Evolutionary conservation across 2,113 vertebrate genomes (phyloP).

Genomic region (Neogobius melanostomus): DNA sequence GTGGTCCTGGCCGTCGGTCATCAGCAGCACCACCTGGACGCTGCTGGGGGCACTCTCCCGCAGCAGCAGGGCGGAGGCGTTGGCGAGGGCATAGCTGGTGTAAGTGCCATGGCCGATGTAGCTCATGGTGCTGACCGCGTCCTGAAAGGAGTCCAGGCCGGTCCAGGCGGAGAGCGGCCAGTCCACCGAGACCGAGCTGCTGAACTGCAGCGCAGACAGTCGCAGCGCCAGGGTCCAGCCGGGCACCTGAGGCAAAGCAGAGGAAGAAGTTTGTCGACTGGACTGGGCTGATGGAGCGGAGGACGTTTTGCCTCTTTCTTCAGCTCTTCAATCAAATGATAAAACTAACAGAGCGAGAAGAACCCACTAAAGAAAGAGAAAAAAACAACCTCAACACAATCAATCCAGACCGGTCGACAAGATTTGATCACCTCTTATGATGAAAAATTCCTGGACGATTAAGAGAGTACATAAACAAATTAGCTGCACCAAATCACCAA

Average conservation of each 20-base stretch:
- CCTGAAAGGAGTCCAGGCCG: constrained; percentile 80
- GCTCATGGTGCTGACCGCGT: constrained; percentile 67
- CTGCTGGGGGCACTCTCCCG: constrained; percentile 74
- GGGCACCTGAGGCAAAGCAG: background rate
- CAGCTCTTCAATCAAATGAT: too few species aligned
- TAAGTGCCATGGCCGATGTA: constrained; percentile 89
- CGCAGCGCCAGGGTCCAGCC: constrained; percentile 71
- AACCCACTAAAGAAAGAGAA: too few species aligned
- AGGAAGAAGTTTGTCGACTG: too few species aligned
- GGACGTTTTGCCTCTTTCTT: too few species aligned
- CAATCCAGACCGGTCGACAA: too few species aligned
- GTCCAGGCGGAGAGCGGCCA: constrained; percentile 82
- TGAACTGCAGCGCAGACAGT: constrained; percentile 86
- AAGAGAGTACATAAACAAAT: too few species aligned
- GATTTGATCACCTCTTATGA: too few species aligned
- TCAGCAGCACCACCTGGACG: constrained; percentile 80
- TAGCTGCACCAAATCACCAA: too few species aligned
- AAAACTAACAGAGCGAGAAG: too few species aligned
- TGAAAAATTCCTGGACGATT: too few species aligned
- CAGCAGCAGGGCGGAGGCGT: constrained; percentile 81
- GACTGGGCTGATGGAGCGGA: too few species aligned
- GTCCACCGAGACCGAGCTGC: constrained; percentile 83
- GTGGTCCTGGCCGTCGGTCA: constrained; percentile 88
- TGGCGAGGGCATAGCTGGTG: constrained; percentile 85
- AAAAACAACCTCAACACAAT: too few species aligned